Evolutionary conservation across 2,113 vertebrate species (phyloP), one percentile per base, ranked within the genome.

Genomic region (Pseudorasbora parva): DNA sequence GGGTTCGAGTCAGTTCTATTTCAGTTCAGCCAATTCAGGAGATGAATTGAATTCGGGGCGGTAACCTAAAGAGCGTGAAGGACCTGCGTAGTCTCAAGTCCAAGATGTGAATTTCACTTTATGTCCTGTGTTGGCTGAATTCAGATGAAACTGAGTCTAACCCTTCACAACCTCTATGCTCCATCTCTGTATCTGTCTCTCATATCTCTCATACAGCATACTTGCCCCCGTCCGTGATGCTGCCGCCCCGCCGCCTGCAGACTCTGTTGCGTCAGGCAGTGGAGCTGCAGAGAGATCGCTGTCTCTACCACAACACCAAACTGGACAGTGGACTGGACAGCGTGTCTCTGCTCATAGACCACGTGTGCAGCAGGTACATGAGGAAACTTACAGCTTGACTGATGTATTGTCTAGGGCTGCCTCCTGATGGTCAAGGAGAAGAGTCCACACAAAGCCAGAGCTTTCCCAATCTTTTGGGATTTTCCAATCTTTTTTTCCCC

Each of bases 251-350:
- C 87, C 95, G 97, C 90, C 93, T 99, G 90, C 98, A 99, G 93
- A 97, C 95, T 59, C 94, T 99, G 43, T 92, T 99, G 17, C 96
- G 96, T 87, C 98, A 99, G 91, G 98, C 97, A 0, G 96, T 99
- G 89, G 97, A 99, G 78, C 94, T 99, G 37, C 98, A 99, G 90
- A 94, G 97, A 88, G 97, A 98, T 86, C 97, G 97, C 89, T 99
- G 98, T 91, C 96, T 99, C 47, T 99, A 99, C 85, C 97, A 98
- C 92, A 99, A 98, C 89, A 99, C 97, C 78, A 97, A 98, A 90
- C 94, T 98, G 88, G 97, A 98, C 89, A 95, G 90, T 64, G 97
- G 92, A 54, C 93, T 99, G 90, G 97, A 98, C 82, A 97, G 96
- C 11, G 97, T 99, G 84, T 99, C 98, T 77, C 94, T 99, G 89